phyloP scores from a whole-genome alignment of 2,113 vertebrate genomes.

The Nymphicus hollandicus region DNA sequence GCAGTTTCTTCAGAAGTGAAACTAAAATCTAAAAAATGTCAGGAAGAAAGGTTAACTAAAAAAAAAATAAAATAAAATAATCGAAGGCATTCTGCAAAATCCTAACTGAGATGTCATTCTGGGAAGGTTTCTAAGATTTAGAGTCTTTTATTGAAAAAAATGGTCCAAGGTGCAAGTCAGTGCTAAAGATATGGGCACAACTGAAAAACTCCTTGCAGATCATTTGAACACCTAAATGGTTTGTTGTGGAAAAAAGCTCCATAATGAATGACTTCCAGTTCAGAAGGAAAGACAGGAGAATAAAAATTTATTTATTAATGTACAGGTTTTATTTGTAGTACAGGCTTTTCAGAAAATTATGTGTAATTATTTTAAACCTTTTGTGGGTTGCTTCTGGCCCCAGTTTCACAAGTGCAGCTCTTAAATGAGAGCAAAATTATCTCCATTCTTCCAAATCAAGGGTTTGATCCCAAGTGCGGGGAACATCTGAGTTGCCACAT shows the following conservation, averaged over 20 bases:
- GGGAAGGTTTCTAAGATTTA: background rate
- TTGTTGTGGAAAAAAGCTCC: background rate
- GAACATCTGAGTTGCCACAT: background rate
- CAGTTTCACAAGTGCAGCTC: background rate
- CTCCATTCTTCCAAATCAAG: background rate
- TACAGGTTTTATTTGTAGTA: background rate
- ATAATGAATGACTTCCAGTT: background rate
- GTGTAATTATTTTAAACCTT: background rate
- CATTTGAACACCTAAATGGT: background rate
- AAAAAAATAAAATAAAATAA: background rate
- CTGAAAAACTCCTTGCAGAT: background rate
- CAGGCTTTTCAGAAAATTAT: background rate
- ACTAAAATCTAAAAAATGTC: background rate
- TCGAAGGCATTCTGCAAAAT: background rate
- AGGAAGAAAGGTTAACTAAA: background rate
- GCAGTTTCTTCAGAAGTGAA: background rate
- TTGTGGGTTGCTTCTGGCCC: background rate
- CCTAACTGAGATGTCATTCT: background rate
- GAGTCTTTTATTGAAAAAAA: background rate
- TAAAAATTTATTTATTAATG: background rate
- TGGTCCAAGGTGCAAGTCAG: background rate
- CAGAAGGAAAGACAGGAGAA: background rate
- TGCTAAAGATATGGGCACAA: background rate
- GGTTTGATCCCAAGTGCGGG: background rate
- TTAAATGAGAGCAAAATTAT: background rate